These are phyloP conservation scores for Petrophora chlorosata DNA, from an alignment of 2,888 invertebrate genomes.

Conservation along the genomic window DNA sequence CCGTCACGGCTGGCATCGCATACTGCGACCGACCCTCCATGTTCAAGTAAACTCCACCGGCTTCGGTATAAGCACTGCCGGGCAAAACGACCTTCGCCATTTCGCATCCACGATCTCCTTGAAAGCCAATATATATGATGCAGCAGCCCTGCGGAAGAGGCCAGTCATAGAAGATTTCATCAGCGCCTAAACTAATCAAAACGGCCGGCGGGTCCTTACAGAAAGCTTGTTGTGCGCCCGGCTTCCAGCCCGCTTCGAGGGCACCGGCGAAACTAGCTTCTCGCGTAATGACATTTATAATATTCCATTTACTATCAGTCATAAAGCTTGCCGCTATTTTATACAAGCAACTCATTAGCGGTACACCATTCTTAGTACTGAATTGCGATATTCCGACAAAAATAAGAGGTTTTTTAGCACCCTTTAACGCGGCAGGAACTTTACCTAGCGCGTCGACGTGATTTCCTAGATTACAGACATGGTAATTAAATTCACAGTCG, in stretches of 20 bases:
- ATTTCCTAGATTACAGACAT: slow-evolving; percentile 59
- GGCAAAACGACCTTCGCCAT: slow-evolving; percentile 96
- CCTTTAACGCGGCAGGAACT: slow-evolving; percentile 36
- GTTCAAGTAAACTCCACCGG: slow-evolving; percentile 96
- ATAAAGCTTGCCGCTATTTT: slow-evolving; percentile 36
- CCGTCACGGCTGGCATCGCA: slow-evolving; percentile 92
- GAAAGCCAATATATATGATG: slow-evolving; percentile 95
- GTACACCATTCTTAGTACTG: slow-evolving; percentile 37
- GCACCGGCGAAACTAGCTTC: slow-evolving; percentile 97
- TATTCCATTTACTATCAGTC: slow-evolving; percentile 52
- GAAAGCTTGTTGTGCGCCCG: slow-evolving; percentile 85
- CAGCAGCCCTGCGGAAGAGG: slow-evolving; percentile 90
- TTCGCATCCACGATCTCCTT: slow-evolving; percentile 96
- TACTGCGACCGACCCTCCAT: slow-evolving; percentile 97
- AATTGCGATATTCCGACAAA: slow-evolving; percentile 66
- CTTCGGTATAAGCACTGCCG: slow-evolving; percentile 98
- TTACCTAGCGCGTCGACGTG: slow-evolving; percentile 41
- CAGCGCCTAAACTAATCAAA: slow-evolving; percentile 95
- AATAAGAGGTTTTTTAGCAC: slow-evolving; percentile 63
- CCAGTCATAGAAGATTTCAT: slow-evolving; percentile 90
- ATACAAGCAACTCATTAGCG: slow-evolving; percentile 49
- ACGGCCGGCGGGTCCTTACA: slow-evolving; percentile 88
- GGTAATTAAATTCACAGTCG: slow-evolving; percentile 95
- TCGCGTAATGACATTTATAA: slow-evolving; percentile 95
- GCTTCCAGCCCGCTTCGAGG: slow-evolving; percentile 95